phyloP scores from a whole-genome alignment of 2,888 invertebrate species.

The Pristionchus exspectatus region DNA sequence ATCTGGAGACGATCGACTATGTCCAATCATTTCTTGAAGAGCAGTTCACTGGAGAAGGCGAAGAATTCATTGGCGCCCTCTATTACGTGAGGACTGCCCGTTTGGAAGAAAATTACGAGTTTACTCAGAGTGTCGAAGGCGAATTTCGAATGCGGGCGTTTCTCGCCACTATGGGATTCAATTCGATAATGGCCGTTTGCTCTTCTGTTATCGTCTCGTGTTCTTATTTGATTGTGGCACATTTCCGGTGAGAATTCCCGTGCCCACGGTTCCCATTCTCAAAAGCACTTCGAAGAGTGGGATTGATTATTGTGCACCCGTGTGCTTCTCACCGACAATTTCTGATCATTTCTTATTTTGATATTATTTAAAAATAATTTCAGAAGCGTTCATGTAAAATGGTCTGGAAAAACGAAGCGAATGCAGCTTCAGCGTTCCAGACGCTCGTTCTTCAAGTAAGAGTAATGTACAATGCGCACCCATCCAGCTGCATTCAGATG shows the following conservation, averaged over 20 bases:
- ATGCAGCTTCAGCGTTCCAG: neutral
- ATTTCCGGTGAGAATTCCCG: neutral
- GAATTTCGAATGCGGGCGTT: neutral
- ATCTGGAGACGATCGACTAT: neutral
- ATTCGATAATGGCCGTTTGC: slow-evolving; percentile 12
- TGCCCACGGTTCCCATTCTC: neutral
- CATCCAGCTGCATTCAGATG: no score
- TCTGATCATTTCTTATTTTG: neutral
- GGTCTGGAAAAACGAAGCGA: slow-evolving; percentile 2
- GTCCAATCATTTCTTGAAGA: slow-evolving; percentile 1
- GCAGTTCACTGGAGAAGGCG: neutral
- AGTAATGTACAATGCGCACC: neutral
- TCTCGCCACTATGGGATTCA: slow-evolving; percentile 8
- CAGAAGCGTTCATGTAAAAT: neutral
- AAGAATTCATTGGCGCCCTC: neutral
- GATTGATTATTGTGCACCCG: neutral
- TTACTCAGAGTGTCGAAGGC: neutral
- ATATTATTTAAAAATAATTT: neutral
- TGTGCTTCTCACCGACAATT: neutral
- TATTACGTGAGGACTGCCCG: neutral
- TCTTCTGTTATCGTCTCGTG: neutral
- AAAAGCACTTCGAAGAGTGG: neutral
- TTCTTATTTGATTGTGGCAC: neutral
- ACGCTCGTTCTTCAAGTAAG: neutral
- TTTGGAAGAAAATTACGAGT: neutral